These are phyloP conservation scores for Pluvialis apricaria DNA, from an alignment of 2,113 vertebrate genomes.

Conservation along the genomic window DNA sequence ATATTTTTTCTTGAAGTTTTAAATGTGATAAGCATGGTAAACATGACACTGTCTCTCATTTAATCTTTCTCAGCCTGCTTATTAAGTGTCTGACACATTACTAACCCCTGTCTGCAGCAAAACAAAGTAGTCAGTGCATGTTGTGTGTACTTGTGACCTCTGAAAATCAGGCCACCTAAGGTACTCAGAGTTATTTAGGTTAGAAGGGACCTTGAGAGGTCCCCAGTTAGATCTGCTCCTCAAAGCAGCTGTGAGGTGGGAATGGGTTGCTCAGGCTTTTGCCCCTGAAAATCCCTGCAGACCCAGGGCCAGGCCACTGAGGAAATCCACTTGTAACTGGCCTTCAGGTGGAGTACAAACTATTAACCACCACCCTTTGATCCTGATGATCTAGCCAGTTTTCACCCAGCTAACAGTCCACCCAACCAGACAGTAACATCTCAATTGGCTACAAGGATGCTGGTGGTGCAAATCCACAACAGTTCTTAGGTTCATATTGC, in stretches of 20 bases:
- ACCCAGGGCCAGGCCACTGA: not conserved
- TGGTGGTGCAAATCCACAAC: not conserved
- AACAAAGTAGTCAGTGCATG: not conserved
- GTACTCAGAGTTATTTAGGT: not conserved
- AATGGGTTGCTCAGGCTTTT: not conserved
- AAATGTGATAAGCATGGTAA: not conserved
- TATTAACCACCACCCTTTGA: not conserved
- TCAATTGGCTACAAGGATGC: not conserved
- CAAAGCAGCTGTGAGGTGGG: not conserved
- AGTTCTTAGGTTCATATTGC: not conserved
- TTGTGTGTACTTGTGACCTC: not conserved
- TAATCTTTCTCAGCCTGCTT: not conserved
- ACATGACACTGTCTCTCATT: not conserved
- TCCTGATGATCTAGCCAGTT: not conserved
- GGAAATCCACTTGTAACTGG: not conserved
- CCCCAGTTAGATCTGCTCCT: not conserved
- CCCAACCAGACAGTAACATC: not conserved
- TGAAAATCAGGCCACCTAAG: not conserved
- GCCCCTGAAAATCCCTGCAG: not conserved
- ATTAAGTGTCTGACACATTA: not conserved
- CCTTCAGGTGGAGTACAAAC: not conserved
- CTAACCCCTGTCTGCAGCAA: not conserved
- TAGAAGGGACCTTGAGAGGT: not conserved
- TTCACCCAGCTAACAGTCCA: not conserved
- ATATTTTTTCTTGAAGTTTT: not conserved